A percentile compares a stretch with the other conserved stretches of the same genome.
Conservation (phyloP, 1,140 invertebrate species). For the Magallana angulata region DNA sequence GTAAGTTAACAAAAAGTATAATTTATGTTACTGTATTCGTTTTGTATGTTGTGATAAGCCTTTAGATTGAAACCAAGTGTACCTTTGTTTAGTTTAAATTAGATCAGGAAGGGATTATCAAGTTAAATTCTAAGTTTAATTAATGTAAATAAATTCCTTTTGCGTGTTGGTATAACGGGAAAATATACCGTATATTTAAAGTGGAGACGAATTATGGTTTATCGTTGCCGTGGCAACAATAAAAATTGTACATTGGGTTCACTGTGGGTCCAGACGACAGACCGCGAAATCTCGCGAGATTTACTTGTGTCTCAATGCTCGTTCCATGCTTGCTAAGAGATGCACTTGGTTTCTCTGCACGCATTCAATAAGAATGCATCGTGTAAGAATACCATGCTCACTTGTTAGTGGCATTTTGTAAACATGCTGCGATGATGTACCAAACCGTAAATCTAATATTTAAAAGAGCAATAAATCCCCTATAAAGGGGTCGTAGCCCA, state of each 20-base stretch:
- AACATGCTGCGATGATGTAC: slow-evolving; percentile 28
- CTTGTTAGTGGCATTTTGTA: slow-evolving; percentile 3
- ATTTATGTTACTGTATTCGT: no score
- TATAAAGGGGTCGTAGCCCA: slow-evolving; percentile 18
- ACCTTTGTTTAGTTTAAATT: no score
- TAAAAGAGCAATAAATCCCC: slow-evolving; percentile 25
- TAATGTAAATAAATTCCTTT: no score
- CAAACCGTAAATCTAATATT: slow-evolving; percentile 35
- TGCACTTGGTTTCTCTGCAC: slow-evolving; percentile 4
- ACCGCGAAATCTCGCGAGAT: slow-evolving; percentile 15
- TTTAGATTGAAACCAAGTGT: no score
- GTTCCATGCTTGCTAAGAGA: slow-evolving; percentile 23
- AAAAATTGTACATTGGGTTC: background rate
- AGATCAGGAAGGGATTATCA: no score
- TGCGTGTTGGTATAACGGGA: no score
- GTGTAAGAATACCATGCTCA: slow-evolving; percentile 18
- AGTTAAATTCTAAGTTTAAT: no score
- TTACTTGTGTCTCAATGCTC: background rate
- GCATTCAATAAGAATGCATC: slow-evolving; percentile 13
- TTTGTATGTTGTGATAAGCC: no score
- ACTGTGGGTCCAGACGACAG: slow-evolving; percentile 7
- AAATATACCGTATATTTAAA: no score
- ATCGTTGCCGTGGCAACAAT: background rate
- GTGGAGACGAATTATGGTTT: background rate
- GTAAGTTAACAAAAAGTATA: no score